Conservation (phyloP, 2,113 vertebrate genomes). For the Phylloscopus trochiloides region DNA sequence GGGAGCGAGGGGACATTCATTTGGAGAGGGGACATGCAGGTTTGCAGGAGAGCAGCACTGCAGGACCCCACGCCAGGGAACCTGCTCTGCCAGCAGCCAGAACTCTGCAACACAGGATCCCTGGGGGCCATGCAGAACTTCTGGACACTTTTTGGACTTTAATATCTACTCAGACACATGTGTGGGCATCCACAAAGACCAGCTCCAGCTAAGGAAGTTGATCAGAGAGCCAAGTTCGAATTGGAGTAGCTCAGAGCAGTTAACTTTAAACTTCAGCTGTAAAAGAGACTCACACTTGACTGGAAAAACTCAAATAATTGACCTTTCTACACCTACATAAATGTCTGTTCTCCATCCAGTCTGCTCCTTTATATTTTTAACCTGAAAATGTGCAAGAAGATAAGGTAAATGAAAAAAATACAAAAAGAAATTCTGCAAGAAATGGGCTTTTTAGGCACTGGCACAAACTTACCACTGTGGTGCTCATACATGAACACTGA, state of each 20-base stretch:
- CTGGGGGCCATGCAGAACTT: neutral
- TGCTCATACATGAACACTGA: neutral
- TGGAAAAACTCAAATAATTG: neutral
- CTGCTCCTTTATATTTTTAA: too few relatives aligned
- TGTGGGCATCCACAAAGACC: neutral
- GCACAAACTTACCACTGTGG: neutral
- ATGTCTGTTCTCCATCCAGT: neutral
- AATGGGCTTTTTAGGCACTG: neutral
- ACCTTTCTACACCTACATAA: neutral
- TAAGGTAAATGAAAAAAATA: neutral
- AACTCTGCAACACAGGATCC: neutral
- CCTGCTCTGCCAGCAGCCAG: neutral
- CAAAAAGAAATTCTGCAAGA: neutral
- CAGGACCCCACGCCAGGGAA: neutral
- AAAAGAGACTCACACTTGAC: neutral
- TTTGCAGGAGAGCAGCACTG: neutral
- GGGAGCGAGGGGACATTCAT: accelerated
- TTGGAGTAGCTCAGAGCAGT: neutral
- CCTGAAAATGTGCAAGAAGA: neutral
- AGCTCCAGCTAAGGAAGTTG: neutral
- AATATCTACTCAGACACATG: accelerated
- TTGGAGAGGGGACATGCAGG: neutral
- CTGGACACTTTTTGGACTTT: neutral
- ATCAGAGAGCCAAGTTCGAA: neutral
- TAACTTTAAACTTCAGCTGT: neutral